Base-by-base conservation (phyloP, 1,140 invertebrate genomes). In the Bombus confusus region DNA sequence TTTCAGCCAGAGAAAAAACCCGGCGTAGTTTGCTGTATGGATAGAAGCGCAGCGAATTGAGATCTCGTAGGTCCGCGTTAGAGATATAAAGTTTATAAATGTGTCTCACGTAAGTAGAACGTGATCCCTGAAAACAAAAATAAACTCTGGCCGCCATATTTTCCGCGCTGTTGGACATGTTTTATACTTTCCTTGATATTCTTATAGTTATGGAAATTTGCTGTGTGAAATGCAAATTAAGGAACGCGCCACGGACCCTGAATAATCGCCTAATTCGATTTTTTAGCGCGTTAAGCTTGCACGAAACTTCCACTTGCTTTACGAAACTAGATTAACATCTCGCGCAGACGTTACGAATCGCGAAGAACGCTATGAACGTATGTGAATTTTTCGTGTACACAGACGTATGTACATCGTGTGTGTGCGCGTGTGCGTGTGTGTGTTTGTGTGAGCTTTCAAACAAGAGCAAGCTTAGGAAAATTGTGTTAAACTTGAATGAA, bases 191-290 rank as follows among this genome's bases (percentile, higher is more conserved):
- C 64, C 74, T 69, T 83, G 81, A 83, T 83, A 83, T 83, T 52
- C 74, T 83, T 83, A 83, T 83, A 83, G 74, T 69, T 76, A 83
- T 83, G 81, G 81, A 83, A 83, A 83, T 83, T 34, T 39, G 34
- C 43, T 34, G 62, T 78, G 74, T 78, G 81, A 83, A 83, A 83
- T 83, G 81, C 62, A 83, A 83, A 83, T 64, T 69, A 78, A 64
- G 43, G 43, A 83, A 77, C 74, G 41, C 80, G 80, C 72, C 71
- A 25, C 71, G 74, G 74, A 39, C 74, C 74, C 64, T 83, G 81
- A 83, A 83, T 83, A 83, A 77, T 83, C 81, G 66, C 47, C 74
- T 83, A 83, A 83, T 83, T 83, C 64, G 81, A 83, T 83, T 83
- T 83, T 83, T 83, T 83, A 83, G 31, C 37, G 62, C 74, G 74